A percentile compares a stretch with the other conserved stretches of the same genome.
phyloP scores from a whole-genome alignment of 2,888 invertebrate species.

The Choreutis nemorana region DNA sequence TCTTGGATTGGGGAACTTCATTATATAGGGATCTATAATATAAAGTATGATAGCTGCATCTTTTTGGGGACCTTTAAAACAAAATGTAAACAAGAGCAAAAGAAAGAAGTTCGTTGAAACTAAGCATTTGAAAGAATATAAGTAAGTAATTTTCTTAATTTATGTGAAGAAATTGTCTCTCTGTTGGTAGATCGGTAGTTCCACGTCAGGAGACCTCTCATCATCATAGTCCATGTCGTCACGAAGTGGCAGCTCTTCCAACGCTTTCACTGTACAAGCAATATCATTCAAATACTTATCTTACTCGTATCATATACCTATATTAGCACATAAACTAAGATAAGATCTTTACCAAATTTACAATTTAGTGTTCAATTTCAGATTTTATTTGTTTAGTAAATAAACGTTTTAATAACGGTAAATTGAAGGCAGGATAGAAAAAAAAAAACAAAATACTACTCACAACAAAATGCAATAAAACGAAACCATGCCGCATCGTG shows the following conservation, averaged over 20 bases:
- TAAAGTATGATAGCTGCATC: too few species aligned
- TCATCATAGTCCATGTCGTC: slow-evolving; percentile 70
- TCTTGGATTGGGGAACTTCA: too few species aligned
- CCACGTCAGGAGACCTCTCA: slow-evolving; percentile 77
- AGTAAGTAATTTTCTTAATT: slow-evolving; percentile 12
- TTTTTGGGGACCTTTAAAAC: too few species aligned
- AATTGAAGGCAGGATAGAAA: slow-evolving; percentile 14
- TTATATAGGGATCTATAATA: too few species aligned
- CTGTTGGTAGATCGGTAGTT: slow-evolving; percentile 86
- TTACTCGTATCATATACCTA: background rate
- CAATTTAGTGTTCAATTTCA: background rate
- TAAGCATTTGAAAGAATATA: too few species aligned
- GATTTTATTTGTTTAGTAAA: background rate
- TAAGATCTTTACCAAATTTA: background rate
- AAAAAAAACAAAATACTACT: slow-evolving; percentile 38
- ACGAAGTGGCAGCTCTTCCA: slow-evolving; percentile 74
- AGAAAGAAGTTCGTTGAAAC: too few species aligned
- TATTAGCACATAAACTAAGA: background rate
- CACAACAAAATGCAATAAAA: slow-evolving; percentile 63
- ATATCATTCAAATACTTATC: slow-evolving; percentile 2
- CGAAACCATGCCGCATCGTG: slow-evolving; percentile 54
- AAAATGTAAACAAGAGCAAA: too few species aligned
- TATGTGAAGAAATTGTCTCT: slow-evolving; percentile 83
- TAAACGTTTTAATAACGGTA: slow-evolving; percentile 8
- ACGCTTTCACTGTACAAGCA: slow-evolving; percentile 75